Percentiles rank a stretch among this genome's conserved stretches.
These are phyloP conservation scores for Climacteris rufus DNA, from an alignment of 2,113 vertebrate species.

Conservation along the genomic window DNA sequence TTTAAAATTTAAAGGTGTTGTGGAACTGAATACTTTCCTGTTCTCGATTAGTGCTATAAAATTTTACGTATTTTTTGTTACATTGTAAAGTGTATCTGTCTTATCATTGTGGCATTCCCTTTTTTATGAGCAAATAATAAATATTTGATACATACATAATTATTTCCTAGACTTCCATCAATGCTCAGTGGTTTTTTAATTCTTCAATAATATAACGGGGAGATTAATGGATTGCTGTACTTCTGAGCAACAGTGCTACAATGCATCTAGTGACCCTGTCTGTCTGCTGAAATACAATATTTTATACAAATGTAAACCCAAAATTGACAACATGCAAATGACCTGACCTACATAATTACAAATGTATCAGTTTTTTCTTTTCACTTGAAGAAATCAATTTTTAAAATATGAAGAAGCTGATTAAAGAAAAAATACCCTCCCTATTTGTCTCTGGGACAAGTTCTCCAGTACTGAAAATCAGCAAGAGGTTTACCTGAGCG, in stretches of 20 bases:
- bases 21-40: slow-evolving; percentile 67
- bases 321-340: neutral
- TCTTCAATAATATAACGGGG: neutral
- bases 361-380: neutral
- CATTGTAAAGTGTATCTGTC: slow-evolving; percentile 67
- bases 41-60: slow-evolving; percentile 72
- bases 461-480: neutral
- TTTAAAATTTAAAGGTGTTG: slow-evolving; percentile 77
- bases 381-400: neutral
- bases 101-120: slow-evolving; percentile 46
- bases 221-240: neutral
- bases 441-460: neutral
- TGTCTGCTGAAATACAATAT: neutral
- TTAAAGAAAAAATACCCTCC: neutral
- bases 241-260: neutral
- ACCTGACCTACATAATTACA: neutral
- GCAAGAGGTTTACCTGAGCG: neutral
- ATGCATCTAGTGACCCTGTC: neutral
- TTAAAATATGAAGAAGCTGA: neutral
- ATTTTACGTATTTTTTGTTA: slow-evolving; percentile 69
- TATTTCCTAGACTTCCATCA: neutral
- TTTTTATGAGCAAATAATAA: slow-evolving; percentile 59
- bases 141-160: slow-evolving; percentile 47
- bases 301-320: neutral
- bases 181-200: neutral